Percentiles rank a stretch among this genome's conserved stretches.
Conservation (phyloP, 2,113 vertebrate genomes). For the Megatriorchis doriae region DNA sequence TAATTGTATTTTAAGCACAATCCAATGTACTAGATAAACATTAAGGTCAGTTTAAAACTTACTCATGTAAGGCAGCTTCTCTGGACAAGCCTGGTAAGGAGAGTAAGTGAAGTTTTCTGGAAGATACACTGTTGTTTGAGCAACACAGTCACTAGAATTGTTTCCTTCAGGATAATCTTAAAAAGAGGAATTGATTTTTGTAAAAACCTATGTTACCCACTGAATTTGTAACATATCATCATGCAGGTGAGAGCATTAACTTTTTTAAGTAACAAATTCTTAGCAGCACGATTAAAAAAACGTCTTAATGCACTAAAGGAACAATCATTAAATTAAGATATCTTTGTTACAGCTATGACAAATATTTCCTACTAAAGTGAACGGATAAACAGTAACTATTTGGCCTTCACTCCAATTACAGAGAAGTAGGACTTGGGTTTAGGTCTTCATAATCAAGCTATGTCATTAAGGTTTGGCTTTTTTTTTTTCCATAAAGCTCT, state of each 20-base stretch:
- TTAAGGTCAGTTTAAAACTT: constrained; percentile 67
- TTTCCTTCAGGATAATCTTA: constrained; percentile 93
- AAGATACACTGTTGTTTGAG: constrained; percentile 90
- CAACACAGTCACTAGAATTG: constrained; percentile 89
- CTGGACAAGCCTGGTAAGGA: constrained; percentile 88
- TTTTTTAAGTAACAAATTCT: not conserved
- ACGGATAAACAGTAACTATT: not conserved
- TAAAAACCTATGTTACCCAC: not conserved
- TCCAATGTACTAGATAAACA: not conserved
- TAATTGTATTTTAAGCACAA: not conserved
- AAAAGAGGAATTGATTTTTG: constrained; percentile 2
- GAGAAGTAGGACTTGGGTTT: not conserved
- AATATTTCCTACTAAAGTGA: not conserved
- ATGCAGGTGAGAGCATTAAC: not conserved
- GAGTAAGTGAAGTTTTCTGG: constrained; percentile 96
- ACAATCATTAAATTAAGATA: not conserved
- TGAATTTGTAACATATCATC: not conserved
- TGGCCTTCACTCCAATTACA: not conserved
- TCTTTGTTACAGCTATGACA: not conserved
- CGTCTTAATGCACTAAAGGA: not conserved
- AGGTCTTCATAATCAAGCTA: not conserved
- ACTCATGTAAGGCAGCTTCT: constrained; percentile 98
- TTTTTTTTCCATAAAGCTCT: not conserved
- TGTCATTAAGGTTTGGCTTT: not conserved
- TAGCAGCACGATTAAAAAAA: not conserved